Conservation (phyloP, 2,888 invertebrate genomes). For the Oasisia sp. region DNA sequence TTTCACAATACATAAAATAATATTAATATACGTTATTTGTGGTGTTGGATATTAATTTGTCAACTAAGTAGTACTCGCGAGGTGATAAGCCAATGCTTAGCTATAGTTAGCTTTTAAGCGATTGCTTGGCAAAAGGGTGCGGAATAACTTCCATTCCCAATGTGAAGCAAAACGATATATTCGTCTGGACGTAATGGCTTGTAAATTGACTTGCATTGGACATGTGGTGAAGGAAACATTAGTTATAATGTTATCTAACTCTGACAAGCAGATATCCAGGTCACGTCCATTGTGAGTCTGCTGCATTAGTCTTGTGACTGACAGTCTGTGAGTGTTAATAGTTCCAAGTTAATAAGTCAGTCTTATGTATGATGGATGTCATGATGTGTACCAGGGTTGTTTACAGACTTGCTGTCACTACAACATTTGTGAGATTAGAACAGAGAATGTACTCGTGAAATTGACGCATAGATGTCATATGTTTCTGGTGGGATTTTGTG, state of each 20-base stretch:
- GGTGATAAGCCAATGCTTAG: no score
- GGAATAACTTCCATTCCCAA: not conserved
- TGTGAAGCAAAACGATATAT: not conserved
- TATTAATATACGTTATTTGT: no score
- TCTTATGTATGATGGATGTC: not conserved
- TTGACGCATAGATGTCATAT: not conserved
- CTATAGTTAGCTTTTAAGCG: not conserved
- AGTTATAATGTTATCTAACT: not conserved
- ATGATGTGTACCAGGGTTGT: not conserved
- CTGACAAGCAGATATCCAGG: not conserved
- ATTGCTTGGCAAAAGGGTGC: not conserved
- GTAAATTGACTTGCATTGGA: not conserved
- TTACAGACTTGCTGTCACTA: not conserved
- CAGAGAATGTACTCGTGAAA: not conserved
- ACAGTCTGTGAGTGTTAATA: not conserved
- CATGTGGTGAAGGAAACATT: not conserved
- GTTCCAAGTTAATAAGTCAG: not conserved
- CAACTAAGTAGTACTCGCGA: no score
- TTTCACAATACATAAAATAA: no score
- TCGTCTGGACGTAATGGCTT: not conserved
- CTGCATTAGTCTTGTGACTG: not conserved
- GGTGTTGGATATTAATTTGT: no score
- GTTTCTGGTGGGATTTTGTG: no score
- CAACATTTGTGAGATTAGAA: not conserved
- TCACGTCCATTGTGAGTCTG: not conserved